A percentile compares a stretch with the other conserved stretches of the same genome.
Conservation (phyloP, 2,888 invertebrate species). For the Rutpela maculata region DNA sequence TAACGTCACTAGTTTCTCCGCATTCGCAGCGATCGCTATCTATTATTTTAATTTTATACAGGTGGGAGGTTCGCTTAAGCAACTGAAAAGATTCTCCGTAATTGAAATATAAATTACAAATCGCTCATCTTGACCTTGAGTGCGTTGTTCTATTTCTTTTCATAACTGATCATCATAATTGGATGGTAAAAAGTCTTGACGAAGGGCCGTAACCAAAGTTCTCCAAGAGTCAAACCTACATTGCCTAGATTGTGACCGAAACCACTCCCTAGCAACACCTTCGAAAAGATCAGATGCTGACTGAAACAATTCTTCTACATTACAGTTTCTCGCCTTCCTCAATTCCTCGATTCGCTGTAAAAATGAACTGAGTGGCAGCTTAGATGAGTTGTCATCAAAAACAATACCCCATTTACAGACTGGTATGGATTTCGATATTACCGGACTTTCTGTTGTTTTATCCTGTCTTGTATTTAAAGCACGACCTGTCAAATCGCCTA, state of each 20-base stretch:
- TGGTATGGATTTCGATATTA: neutral
- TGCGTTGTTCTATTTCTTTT: neutral
- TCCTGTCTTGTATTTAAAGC: neutral
- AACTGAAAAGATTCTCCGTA: conserved; percentile 4
- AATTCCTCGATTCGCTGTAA: neutral
- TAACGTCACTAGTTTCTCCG: too few species aligned
- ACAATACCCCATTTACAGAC: neutral
- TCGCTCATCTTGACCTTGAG: neutral
- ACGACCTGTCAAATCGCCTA: neutral
- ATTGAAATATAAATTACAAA: conserved; percentile 3
- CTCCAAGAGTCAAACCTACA: neutral
- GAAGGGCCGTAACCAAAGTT: neutral
- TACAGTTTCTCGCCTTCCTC: neutral
- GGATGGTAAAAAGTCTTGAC: neutral
- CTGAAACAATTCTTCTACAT: neutral
- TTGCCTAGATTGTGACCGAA: neutral
- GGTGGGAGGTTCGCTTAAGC: neutral
- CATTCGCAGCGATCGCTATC: too few species aligned
- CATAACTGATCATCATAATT: neutral
- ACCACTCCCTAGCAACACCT: neutral
- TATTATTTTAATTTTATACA: too few species aligned
- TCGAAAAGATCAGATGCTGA: neutral
- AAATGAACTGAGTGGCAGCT: neutral
- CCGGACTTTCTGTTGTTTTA: neutral
- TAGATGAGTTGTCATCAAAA: neutral